Evolutionary conservation across 2,888 invertebrate genomes (phyloP).

Genomic region (Sycophila texana): DNA sequence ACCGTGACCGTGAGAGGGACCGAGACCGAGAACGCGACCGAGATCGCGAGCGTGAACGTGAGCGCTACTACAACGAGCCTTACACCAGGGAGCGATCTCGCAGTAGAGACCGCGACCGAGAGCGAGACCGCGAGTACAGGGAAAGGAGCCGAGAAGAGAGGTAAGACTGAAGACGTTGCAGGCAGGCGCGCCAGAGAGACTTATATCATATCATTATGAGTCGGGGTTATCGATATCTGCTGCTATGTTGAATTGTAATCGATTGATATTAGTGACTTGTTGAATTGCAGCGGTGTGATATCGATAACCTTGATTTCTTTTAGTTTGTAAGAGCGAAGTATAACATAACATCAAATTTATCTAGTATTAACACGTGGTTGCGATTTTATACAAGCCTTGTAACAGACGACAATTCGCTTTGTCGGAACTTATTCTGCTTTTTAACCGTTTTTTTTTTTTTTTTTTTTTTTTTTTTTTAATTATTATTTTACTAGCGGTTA

Average conservation of each 20-base stretch:
- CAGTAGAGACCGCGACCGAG: conserved; percentile 84
- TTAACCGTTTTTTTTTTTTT: conserved; percentile 34
- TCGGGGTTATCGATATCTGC: no score
- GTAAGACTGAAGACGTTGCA: conserved; percentile 73
- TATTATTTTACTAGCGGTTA: conserved; percentile 42
- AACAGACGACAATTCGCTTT: conserved; percentile 21
- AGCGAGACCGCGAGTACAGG: conserved; percentile 84
- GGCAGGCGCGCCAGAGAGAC: not conserved
- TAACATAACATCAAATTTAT: no score
- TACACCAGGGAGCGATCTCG: conserved; percentile 86
- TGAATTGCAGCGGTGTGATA: no score
- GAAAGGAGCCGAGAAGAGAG: conserved; percentile 87
- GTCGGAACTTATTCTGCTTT: conserved; percentile 32
- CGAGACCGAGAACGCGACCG: conserved; percentile 77
- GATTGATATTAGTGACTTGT: no score
- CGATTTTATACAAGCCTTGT: not conserved
- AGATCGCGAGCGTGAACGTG: conserved; percentile 77
- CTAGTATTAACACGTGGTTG: no score
- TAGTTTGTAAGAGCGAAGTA: no score
- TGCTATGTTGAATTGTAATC: no score
- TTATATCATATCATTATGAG: no score
- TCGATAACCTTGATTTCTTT: no score
- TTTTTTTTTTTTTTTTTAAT: conserved; percentile 48
- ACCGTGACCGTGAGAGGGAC: conserved; percentile 79
- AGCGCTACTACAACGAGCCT: conserved; percentile 75